These are phyloP conservation scores for Todus mexicanus DNA, from an alignment of 2,797 vertebrate species.

Conservation along the genomic window DNA sequence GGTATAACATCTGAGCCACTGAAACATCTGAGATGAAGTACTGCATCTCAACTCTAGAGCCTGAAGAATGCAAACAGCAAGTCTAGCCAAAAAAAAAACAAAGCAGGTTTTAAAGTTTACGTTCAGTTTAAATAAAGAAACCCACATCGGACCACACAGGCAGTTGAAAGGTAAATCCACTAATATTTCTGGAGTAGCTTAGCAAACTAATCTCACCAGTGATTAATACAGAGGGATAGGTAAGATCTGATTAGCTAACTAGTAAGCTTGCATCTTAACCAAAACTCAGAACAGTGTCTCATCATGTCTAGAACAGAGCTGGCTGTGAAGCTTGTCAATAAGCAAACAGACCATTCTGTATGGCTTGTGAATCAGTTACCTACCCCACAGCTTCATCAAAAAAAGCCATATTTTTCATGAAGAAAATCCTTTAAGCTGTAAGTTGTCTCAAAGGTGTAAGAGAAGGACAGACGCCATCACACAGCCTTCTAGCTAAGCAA, in stretches of 20 bases:
- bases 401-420: accelerated
- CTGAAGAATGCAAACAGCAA: neutral
- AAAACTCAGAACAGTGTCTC: neutral
- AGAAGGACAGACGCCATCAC: neutral
- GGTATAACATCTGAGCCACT: neutral
- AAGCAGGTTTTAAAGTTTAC: neutral
- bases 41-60: neutral
- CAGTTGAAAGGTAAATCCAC: conserved; percentile 1
- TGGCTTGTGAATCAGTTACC: neutral
- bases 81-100: neutral
- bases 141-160: neutral
- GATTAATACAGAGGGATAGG: conserved; percentile 7
- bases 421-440: neutral
- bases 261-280: neutral
- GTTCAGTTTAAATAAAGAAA: neutral
- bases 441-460: neutral
- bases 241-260: neutral
- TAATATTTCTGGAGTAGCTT: conserved; percentile 2
- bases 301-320: neutral
- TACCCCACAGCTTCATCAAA: neutral
- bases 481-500: neutral
- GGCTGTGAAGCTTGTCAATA: neutral
- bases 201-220: neutral
- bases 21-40: neutral
- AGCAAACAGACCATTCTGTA: neutral